A percentile compares a stretch with the other conserved stretches of the same genome.
phyloP scores from a whole-genome alignment of 1,140 invertebrate genomes.

The Dermatophagoides farinae region DNA sequence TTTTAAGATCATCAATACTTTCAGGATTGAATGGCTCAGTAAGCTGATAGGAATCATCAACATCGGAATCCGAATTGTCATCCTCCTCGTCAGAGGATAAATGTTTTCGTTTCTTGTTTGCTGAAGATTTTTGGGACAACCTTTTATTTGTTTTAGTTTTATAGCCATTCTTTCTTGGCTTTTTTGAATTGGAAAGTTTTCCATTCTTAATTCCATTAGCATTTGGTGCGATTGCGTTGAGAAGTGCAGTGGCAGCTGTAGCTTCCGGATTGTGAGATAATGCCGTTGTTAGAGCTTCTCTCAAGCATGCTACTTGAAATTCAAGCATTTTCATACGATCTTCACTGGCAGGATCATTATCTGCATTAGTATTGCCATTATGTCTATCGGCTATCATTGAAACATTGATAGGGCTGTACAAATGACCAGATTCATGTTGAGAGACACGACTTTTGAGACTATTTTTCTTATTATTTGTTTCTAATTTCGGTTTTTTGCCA shows the following conservation, averaged over 20 bases:
- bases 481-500: too few relatives aligned
- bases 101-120: neutral
- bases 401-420: neutral
- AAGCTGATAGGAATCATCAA: neutral
- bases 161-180: neutral
- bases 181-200: neutral
- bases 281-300: neutral
- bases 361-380: neutral
- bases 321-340: conserved; percentile 1
- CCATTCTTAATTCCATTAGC: neutral
- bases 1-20: conserved; percentile 6
- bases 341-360: neutral
- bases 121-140: neutral
- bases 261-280: neutral
- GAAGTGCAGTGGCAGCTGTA: neutral
- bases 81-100: conserved; percentile 2
- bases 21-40: neutral
- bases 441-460: neutral
- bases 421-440: neutral
- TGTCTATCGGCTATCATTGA: neutral
- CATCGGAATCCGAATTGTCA: neutral
- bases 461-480: neutral
- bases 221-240: neutral
- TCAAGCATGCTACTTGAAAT: neutral
- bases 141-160: neutral